Evolutionary conservation across 2,113 vertebrate genomes (phyloP).

Genomic region (Brienomyrus brachyistius): DNA sequence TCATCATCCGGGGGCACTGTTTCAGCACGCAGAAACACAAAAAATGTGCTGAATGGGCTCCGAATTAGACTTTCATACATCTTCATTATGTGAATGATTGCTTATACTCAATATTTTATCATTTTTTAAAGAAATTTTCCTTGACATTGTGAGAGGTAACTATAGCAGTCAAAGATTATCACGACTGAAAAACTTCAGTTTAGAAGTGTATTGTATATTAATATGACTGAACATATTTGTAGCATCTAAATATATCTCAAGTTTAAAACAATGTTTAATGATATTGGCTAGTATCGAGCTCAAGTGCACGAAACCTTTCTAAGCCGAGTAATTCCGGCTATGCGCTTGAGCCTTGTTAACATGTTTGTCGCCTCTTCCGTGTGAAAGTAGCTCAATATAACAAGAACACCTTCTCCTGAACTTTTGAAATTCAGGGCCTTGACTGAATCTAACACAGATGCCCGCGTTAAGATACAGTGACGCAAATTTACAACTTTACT

Average conservation of each 20-base stretch:
- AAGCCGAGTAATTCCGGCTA: not conserved
- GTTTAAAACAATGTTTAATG: not conserved
- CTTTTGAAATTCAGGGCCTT: constrained; percentile 44
- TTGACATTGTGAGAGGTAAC: not conserved
- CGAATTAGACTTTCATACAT: not conserved
- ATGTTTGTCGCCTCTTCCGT: not conserved
- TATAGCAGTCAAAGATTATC: not conserved
- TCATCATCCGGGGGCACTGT: constrained; percentile 51
- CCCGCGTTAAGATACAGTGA: constrained; percentile 45
- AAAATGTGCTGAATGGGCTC: constrained; percentile 37
- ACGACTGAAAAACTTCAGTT: not conserved
- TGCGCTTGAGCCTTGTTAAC: not conserved
- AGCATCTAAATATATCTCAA: not conserved
- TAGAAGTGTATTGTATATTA: not conserved
- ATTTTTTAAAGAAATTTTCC: not conserved
- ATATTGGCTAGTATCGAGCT: not conserved
- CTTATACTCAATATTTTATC: not conserved
- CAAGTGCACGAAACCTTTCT: not conserved
- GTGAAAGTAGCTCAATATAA: constrained; percentile 44
- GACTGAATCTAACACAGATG: constrained; percentile 46
- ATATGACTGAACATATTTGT: not conserved
- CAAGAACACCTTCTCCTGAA: constrained; percentile 46
- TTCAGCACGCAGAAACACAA: constrained; percentile 35
- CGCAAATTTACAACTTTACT: constrained; percentile 53
- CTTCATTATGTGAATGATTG: not conserved